A percentile compares a stretch with the other conserved stretches of the same genome.
Evolutionary conservation across 2,113 vertebrate genomes (phyloP).

Genomic region (Etheostoma cragini): DNA sequence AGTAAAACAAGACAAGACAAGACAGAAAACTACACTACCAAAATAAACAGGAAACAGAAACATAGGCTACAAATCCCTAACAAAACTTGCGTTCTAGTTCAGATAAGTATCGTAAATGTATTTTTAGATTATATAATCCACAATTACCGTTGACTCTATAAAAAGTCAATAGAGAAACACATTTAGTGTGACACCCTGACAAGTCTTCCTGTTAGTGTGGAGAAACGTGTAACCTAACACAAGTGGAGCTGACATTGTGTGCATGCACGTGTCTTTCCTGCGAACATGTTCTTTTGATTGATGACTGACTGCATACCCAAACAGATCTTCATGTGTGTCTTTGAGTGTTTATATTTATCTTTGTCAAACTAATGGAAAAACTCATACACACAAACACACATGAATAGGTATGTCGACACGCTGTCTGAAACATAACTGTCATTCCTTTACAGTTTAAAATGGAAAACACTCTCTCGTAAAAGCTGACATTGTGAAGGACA

Average conservation of each 20-base stretch:
- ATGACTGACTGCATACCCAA: constrained; percentile 40
- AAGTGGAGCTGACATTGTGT: neutral
- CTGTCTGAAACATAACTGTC: constrained; percentile 17
- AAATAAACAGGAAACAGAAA: too few species aligned
- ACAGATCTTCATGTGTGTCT: constrained; percentile 6
- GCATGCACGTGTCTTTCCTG: neutral
- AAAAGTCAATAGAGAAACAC: neutral
- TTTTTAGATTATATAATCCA: neutral
- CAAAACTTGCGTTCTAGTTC: neutral
- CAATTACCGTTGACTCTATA: neutral
- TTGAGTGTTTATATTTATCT: constrained; percentile 43
- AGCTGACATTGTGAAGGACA: constrained; percentile 20
- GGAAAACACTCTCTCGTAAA: constrained; percentile 19
- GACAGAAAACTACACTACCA: too few species aligned
- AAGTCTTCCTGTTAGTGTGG: constrained; percentile 9
- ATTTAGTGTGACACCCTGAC: neutral
- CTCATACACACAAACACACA: neutral
- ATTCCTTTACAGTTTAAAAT: constrained; percentile 48
- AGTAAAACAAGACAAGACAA: too few species aligned
- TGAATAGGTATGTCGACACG: constrained; percentile 9
- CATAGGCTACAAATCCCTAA: too few species aligned
- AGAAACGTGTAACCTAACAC: constrained; percentile 13
- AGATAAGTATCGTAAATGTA: neutral
- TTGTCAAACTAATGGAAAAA: constrained; percentile 33
- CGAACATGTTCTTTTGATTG: constrained; percentile 37